Base-by-base conservation (phyloP, 2,113 vertebrate species). In the Haemorhous mexicanus region DNA sequence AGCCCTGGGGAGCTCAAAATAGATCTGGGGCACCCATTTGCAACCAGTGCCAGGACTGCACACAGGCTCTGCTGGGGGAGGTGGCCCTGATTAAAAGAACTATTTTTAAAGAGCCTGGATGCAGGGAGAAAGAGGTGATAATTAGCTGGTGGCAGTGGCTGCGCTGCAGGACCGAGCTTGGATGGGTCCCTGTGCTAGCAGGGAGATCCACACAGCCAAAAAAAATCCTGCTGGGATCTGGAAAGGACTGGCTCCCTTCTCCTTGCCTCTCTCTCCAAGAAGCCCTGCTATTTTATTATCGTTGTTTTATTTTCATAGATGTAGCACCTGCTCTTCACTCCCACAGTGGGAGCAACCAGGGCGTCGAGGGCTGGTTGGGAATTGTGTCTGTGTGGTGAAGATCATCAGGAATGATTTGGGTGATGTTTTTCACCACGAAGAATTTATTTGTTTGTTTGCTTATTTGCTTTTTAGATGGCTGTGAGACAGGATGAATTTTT, bases 21-120 rank as follows among this genome's bases (percentile, higher is more conserved):
- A 87, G 93, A 96, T 93, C 94, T 96, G 93, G 96, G 94, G 53
- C 94, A 96, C 93, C 95, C 92, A 81, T 94, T 95, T 94, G 95
- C 30, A 87, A 16, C 78, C 3, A 0, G 49, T 27, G 61, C 92
- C 59, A 28, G 63, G 43, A 37, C 8, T 32, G 82, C 39, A 43
- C 66, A 4, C 10, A 0, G 23, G n/a, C 55, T 95, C 94, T 81
- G 0, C 37, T 1, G 90, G 68, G 84, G 56, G 37, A 77, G 70
- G 72, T 4, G 2, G 90, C 73, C 90, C 92, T 86, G 90, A 96
- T 97, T 96, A 96, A 84, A 92, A 75, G 92, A 94, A 96, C 93
- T 96, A 97, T 96, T 97, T 96, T 90, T 95, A 90, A 95, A 95
- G 61, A 86, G 62, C 80, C 88, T 84, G 90, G 68, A 27, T 93